Conservation (phyloP, 2,797 vertebrate species). For the Melopsittacus undulatus region DNA sequence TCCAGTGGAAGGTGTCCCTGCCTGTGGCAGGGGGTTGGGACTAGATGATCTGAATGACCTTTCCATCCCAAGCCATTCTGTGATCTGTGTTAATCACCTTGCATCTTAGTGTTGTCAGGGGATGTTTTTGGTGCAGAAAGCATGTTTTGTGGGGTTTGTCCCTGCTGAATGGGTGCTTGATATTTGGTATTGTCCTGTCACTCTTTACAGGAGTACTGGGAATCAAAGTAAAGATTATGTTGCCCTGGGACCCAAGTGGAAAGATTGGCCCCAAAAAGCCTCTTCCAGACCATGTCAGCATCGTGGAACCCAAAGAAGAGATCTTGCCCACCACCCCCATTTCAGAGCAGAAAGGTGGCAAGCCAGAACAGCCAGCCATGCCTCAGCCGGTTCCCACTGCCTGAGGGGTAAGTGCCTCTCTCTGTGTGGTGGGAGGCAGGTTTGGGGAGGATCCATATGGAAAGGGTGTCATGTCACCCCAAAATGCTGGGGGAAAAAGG, state of each 20-base stretch:
- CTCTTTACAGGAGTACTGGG: conserved; percentile 87
- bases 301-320: conserved; percentile 98
- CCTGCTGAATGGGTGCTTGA: rapidly evolving
- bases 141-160: background rate
- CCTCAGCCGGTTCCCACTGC: conserved; percentile 89
- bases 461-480: background rate
- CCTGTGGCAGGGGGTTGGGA: background rate
- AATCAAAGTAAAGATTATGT: conserved; percentile 99
- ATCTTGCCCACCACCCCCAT: conserved; percentile 92
- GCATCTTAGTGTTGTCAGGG: background rate
- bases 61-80: background rate
- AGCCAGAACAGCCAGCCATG: conserved; percentile 93
- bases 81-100: background rate
- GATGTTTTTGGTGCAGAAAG: background rate
- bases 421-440: background rate
- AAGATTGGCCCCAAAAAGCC: conserved; percentile 99
- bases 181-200: background rate
- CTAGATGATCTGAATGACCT: background rate
- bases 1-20: background rate
- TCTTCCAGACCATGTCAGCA: conserved; percentile 96
- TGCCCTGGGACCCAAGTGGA: conserved; percentile 97
- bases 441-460: rapidly evolving
- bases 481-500: too few species aligned
- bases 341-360: conserved; percentile 97
- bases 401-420: conserved; percentile 66